A percentile compares a stretch with the other conserved stretches of the same genome.
phyloP scores from a whole-genome alignment of 1,140 invertebrate species.

The Ericerus pela region DNA sequence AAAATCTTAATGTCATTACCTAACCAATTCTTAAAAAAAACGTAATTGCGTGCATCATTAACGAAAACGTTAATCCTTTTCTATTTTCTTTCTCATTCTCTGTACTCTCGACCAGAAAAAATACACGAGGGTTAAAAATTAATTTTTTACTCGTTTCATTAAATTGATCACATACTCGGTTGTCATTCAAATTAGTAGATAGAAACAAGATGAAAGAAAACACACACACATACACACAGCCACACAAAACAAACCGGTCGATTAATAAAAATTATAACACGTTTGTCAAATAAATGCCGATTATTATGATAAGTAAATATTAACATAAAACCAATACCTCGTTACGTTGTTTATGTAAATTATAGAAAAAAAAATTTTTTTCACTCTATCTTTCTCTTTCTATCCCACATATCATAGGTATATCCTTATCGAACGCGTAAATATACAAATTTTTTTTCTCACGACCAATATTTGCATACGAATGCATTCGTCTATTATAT shows the following conservation, averaged over 20 bases:
- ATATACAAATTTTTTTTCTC: slow-evolving; percentile 8
- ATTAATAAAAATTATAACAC: slow-evolving; percentile 7
- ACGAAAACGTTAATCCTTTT: neutral
- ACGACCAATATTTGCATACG: slow-evolving; percentile 3
- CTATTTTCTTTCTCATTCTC: no score
- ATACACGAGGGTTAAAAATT: no score
- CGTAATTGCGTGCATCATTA: slow-evolving; percentile 1
- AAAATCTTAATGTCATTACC: no score
- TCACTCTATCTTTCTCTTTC: no score
- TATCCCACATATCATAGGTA: no score
- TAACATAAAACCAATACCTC: slow-evolving; percentile 6
- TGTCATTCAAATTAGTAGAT: slow-evolving; percentile 1
- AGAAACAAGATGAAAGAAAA: no score
- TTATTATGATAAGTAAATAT: slow-evolving; percentile 12
- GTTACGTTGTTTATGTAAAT: slow-evolving; percentile 11
- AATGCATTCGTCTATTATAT: neutral
- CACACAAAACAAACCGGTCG: no score
- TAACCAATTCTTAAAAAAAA: slow-evolving; percentile 12
- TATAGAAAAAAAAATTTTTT: no score
- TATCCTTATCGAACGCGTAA: no score
- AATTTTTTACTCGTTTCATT: neutral
- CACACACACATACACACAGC: no score
- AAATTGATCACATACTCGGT: slow-evolving; percentile 5
- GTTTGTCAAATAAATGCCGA: neutral
- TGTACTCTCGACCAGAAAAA: no score